phyloP scores from a whole-genome alignment of 2,888 invertebrate genomes.

The Bellardia bayeri region DNA sequence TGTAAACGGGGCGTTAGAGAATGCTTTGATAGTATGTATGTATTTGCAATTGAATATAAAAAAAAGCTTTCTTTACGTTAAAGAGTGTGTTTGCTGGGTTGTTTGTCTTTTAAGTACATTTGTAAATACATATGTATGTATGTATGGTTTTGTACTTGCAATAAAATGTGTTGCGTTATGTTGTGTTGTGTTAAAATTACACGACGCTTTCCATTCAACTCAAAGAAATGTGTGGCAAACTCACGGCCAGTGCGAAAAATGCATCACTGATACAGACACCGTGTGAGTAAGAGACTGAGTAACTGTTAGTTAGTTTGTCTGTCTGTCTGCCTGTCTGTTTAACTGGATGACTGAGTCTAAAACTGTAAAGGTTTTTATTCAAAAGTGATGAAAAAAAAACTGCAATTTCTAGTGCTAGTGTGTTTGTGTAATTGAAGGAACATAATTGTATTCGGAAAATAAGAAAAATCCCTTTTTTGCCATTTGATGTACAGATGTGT shows the following conservation, averaged over 20 bases:
- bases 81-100: background rate
- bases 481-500: slow-evolving; percentile 44
- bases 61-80: too few species aligned
- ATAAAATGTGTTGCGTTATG: slow-evolving; percentile 2
- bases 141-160: background rate
- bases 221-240: slow-evolving; percentile 60
- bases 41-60: too few species aligned
- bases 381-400: slow-evolving; percentile 50
- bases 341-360: slow-evolving; percentile 31
- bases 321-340: slow-evolving; percentile 11
- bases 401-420: slow-evolving; percentile 63
- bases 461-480: slow-evolving; percentile 55
- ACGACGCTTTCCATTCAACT: slow-evolving; percentile 47
- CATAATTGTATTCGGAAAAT: slow-evolving; percentile 66
- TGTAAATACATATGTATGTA: slow-evolving; percentile 15
- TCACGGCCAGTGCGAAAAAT: slow-evolving; percentile 71
- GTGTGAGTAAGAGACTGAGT: background rate
- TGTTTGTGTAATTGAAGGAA: slow-evolving; percentile 75
- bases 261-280: slow-evolving; percentile 49
- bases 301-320: slow-evolving; percentile 8
- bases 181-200: slow-evolving; percentile 37
- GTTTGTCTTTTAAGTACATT: background rate
- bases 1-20: too few species aligned
- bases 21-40: too few species aligned
- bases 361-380: slow-evolving; percentile 51